Conservation (phyloP, 1,140 invertebrate species). For the Parasteatoda tepidariorum region DNA sequence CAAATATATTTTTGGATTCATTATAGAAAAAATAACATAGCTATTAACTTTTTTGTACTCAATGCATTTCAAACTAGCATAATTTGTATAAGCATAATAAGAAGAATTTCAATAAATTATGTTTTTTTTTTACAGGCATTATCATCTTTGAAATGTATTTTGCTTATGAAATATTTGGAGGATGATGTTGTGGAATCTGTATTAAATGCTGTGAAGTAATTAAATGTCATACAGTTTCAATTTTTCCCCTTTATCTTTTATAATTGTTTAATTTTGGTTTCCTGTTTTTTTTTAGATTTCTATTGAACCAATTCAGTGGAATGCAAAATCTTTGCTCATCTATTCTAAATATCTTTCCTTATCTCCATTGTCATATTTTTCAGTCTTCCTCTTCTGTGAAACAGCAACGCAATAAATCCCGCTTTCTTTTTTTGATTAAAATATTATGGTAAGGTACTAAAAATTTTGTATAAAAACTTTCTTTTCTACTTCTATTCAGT, state of each 20-base stretch:
- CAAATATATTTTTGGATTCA: too few species aligned
- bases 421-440: slow-evolving; percentile 23
- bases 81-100: too few species aligned
- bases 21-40: too few species aligned
- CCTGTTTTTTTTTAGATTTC: not conserved
- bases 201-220: slow-evolving; percentile 18
- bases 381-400: not conserved
- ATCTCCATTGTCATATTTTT: slow-evolving; percentile 16
- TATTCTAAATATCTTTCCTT: slow-evolving; percentile 30
- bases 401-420: slow-evolving; percentile 2
- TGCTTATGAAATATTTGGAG: slow-evolving; percentile 8
- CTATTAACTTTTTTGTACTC: too few species aligned
- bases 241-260: not conserved
- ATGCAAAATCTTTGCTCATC: slow-evolving; percentile 20
- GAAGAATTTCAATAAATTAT: too few species aligned
- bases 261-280: not conserved
- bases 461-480: too few species aligned
- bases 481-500: too few species aligned
- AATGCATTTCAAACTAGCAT: too few species aligned
- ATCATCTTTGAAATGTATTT: slow-evolving; percentile 20
- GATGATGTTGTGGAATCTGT: not conserved
- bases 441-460: slow-evolving; percentile 37
- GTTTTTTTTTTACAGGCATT: slow-evolving; percentile 11
- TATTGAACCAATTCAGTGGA: slow-evolving; percentile 14
- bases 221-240: too few species aligned